These are phyloP conservation scores for Eupithecia abbreviata DNA, from an alignment of 2,888 invertebrate genomes.

Conservation along the genomic window DNA sequence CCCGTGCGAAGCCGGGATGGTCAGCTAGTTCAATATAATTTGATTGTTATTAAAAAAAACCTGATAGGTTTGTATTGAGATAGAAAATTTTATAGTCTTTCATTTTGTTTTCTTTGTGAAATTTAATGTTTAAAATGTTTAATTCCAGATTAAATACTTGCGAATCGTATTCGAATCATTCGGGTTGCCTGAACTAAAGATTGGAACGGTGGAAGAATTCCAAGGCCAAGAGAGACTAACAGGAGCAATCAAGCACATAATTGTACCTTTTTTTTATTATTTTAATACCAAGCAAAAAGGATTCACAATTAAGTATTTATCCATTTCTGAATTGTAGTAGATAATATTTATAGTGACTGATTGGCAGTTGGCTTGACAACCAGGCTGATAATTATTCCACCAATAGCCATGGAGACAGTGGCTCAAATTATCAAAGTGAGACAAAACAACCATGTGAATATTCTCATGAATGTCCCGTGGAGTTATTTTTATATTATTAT, in stretches of 20 bases:
- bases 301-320: slow-evolving; percentile 79
- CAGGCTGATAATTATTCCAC: background rate
- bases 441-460: slow-evolving; percentile 47
- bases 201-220: slow-evolving; percentile 94
- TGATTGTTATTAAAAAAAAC: no score
- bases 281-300: slow-evolving; percentile 80
- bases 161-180: slow-evolving; percentile 75
- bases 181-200: slow-evolving; percentile 78
- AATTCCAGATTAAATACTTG: slow-evolving; percentile 88
- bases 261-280: slow-evolving; percentile 55
- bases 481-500: no score
- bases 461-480: slow-evolving; percentile 63
- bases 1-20: no score
- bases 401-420: slow-evolving; percentile 43
- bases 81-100: background rate
- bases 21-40: no score
- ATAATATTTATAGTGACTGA: slow-evolving; percentile 75
- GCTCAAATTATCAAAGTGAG: slow-evolving; percentile 59
- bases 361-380: slow-evolving; percentile 29
- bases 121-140: background rate
- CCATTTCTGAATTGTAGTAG: slow-evolving; percentile 80
- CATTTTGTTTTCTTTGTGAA: background rate
- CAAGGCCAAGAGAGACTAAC: slow-evolving; percentile 92
- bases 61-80: no score
- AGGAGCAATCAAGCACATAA: slow-evolving; percentile 73